Evolutionary conservation across 2,888 invertebrate genomes (phyloP).

Genomic region (Lasiommata megera): DNA sequence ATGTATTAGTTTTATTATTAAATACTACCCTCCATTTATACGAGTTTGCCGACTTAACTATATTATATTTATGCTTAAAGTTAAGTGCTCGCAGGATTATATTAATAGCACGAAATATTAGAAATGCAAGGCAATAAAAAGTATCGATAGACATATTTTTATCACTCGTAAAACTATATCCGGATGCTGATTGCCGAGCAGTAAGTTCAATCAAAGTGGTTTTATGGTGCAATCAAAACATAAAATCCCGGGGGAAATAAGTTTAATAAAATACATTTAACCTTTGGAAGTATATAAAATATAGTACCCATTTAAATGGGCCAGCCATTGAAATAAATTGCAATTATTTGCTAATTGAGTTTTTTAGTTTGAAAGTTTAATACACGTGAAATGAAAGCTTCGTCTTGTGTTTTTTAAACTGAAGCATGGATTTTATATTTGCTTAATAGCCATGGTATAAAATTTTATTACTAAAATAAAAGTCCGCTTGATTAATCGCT

Average conservation of each 20-base stretch:
- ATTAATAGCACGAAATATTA: constrained; percentile 1
- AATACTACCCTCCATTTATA: too few species aligned
- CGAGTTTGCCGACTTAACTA: too few species aligned
- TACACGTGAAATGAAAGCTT: constrained; percentile 15
- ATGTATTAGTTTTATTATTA: too few species aligned
- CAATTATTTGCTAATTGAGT: constrained; percentile 16
- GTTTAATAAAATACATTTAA: background rate
- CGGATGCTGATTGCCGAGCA: background rate
- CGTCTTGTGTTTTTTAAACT: constrained; percentile 7
- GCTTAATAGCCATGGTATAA: constrained; percentile 19
- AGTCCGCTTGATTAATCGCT: constrained; percentile 32
- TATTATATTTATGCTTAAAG: background rate
- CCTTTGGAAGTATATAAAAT: background rate
- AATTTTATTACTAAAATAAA: constrained; percentile 27
- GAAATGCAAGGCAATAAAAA: constrained; percentile 2
- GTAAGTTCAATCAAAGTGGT: constrained; percentile 8
- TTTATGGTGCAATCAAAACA: constrained; percentile 12
- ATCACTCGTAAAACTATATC: constrained; percentile 18
- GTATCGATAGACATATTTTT: constrained; percentile 12
- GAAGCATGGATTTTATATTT: constrained; percentile 25
- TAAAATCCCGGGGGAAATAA: constrained; percentile 6
- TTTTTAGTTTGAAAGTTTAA: constrained; percentile 16
- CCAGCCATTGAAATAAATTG: background rate
- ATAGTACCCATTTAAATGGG: background rate
- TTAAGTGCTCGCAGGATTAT: background rate